Evolutionary conservation across 2,797 vertebrate species (phyloP), one percentile per base, ranked within the genome.

Genomic region (Gadopsis marmoratus): DNA sequence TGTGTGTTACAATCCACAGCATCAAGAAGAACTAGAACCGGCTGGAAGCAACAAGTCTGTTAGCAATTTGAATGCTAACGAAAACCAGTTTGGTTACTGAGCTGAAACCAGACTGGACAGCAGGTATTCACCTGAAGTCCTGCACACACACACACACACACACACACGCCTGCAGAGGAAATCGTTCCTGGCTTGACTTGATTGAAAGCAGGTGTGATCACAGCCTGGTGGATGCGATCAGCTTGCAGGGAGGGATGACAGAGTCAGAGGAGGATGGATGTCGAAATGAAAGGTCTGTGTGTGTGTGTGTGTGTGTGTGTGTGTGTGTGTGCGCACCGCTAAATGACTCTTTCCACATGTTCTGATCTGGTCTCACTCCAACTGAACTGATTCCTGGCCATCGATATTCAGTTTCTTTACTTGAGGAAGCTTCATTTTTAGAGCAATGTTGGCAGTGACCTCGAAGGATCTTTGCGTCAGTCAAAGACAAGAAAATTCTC

Each of bases 81-180:
- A 54, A 76, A 76, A 53, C 47, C 55, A 43, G 68, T 59, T 78
- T 58, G 59, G 70, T 50, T 8, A 60, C 37, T 21, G 33, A 76
- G 55, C 55, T 56, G 35, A 70, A 70, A 74, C 59, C 33, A 68
- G 56, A 68, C 26, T 14, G 35, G 60, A 63, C 2, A 4, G n/a
- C 47, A 16, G 51, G 26, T 45, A 37, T 41, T 76, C 66, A 76
- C 56, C 33, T 68, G 56, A 58, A 68, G 31, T 60, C 53, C 51
- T 9, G 7, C 11, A 39, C 39, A 23, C 51, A 37, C 37, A 72
- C 61, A 16, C 29, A 43, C 9, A 45, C 41, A 56, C 48, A 37
- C 19, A 66, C 60, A 11, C 37, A 50, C 12, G 31, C 58, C 11
- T 47, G 21, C 37, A 33, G 4, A 59, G 58, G 45, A 67, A 74